A percentile compares a stretch with the other conserved stretches of the same genome.
phyloP scores from a whole-genome alignment of 1,140 invertebrate genomes.

The Mya arenaria region DNA sequence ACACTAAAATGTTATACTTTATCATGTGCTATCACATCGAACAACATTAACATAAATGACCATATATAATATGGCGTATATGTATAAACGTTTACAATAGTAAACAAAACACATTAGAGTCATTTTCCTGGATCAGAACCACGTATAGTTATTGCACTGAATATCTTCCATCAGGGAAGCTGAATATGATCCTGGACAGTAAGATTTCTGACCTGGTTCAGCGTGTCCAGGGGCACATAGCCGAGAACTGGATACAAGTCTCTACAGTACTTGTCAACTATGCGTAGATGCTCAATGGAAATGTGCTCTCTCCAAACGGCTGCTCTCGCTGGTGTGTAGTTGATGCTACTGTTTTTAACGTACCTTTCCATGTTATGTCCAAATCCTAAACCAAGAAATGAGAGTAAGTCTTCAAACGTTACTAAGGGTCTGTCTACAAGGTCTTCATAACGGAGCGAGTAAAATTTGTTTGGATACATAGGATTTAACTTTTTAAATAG shows the following conservation, averaged over 20 bases:
- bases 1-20: no score
- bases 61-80: no score
- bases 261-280: background rate
- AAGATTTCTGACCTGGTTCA: slow-evolving; percentile 10
- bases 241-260: background rate
- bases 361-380: background rate
- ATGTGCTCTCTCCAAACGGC: slow-evolving; percentile 87
- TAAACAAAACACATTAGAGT: no score
- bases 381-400: slow-evolving; percentile 17
- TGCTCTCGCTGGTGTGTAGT: slow-evolving; percentile 87
- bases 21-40: no score
- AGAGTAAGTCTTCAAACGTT: background rate
- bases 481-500: background rate
- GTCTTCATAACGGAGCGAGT: slow-evolving; percentile 45
- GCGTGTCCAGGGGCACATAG: background rate
- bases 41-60: no score
- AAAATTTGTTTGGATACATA: slow-evolving; percentile 4
- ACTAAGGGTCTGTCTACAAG: slow-evolving; percentile 14
- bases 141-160: no score
- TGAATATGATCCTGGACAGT: background rate
- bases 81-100: no score
- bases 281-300: background rate
- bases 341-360: slow-evolving; percentile 4
- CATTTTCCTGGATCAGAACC: no score
- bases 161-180: no score